A percentile compares a stretch with the other conserved stretches of the same genome.
These are phyloP conservation scores for Sphenodon punctatus DNA, from an alignment of 2,797 vertebrate genomes.

Conservation along the genomic window DNA sequence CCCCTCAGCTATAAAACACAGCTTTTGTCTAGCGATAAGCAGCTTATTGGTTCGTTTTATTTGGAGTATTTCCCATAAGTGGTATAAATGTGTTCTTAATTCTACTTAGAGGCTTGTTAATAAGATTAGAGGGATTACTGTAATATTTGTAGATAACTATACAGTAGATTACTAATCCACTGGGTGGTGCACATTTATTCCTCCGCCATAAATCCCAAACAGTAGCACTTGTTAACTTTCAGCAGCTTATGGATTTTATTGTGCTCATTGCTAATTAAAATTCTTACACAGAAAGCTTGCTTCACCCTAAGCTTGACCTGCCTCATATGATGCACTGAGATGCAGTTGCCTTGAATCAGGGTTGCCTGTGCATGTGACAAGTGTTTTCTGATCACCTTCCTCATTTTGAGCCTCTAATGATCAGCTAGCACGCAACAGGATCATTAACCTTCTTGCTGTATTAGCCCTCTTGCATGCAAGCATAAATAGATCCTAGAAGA, in stretches of 20 bases:
- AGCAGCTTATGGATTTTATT: slow-evolving; percentile 69
- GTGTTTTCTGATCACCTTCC: slow-evolving; percentile 71
- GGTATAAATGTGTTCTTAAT: slow-evolving; percentile 78
- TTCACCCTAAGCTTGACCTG: slow-evolving; percentile 64
- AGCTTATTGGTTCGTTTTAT: slow-evolving; percentile 69
- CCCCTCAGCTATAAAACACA: slow-evolving; percentile 43
- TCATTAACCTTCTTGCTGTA: slow-evolving; percentile 69
- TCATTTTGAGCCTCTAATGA: slow-evolving; percentile 73
- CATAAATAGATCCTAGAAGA: slow-evolving; percentile 57
- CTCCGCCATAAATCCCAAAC: slow-evolving; percentile 71
- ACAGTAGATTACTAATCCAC: slow-evolving; percentile 53
- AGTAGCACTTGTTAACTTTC: slow-evolving; percentile 74
- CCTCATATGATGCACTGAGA: slow-evolving; percentile 64
- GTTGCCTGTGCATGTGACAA: slow-evolving; percentile 77
- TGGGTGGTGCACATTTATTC: slow-evolving; percentile 51
- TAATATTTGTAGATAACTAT: slow-evolving; percentile 72
- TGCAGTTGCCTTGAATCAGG: slow-evolving; percentile 65
- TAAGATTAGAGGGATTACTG: slow-evolving; percentile 72
- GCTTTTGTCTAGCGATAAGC: slow-evolving; percentile 60
- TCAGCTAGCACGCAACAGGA: slow-evolving; percentile 77
- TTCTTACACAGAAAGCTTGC: slow-evolving; percentile 68
- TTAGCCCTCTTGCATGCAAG: slow-evolving; percentile 79
- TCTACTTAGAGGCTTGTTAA: slow-evolving; percentile 69
- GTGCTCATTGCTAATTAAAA: slow-evolving; percentile 77
- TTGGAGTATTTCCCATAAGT: slow-evolving; percentile 73